phyloP scores from a whole-genome alignment of 2,888 invertebrate species.

The Agrotis ipsilon region DNA sequence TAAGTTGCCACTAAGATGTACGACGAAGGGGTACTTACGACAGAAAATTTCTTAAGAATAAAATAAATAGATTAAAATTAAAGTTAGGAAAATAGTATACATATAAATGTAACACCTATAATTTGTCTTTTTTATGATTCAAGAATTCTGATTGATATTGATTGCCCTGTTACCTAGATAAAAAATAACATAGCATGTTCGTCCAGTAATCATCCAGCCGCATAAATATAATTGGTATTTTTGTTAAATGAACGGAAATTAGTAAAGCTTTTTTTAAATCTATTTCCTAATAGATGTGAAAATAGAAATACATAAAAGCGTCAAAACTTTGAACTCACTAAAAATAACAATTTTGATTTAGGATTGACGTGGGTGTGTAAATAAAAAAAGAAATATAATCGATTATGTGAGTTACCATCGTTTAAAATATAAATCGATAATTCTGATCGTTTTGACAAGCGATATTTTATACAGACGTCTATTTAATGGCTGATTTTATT shows the following conservation, averaged over 20 bases:
- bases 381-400: slow-evolving; percentile 5
- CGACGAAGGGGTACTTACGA: no score
- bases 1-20: no score
- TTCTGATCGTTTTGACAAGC: slow-evolving; percentile 22
- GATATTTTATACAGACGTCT: slow-evolving; percentile 39
- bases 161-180: slow-evolving; percentile 20
- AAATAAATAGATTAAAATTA: no score
- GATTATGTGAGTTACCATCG: slow-evolving; percentile 4
- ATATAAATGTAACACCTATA: no score
- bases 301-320: neutral
- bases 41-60: no score
- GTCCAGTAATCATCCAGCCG: slow-evolving; percentile 8
- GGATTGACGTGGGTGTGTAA: slow-evolving; percentile 3
- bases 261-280: neutral
- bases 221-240: slow-evolving; percentile 20
- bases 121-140: neutral
- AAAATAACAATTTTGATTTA: neutral
- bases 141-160: slow-evolving; percentile 25
- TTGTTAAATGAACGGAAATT: neutral
- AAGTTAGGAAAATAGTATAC: no score
- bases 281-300: neutral
- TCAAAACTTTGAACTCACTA: neutral
- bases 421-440: slow-evolving; percentile 36
- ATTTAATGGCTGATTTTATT: slow-evolving; percentile 51
- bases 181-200: slow-evolving; percentile 18